Evolutionary conservation across 1,140 invertebrate species (phyloP).

Genomic region (Telenomus remus): DNA sequence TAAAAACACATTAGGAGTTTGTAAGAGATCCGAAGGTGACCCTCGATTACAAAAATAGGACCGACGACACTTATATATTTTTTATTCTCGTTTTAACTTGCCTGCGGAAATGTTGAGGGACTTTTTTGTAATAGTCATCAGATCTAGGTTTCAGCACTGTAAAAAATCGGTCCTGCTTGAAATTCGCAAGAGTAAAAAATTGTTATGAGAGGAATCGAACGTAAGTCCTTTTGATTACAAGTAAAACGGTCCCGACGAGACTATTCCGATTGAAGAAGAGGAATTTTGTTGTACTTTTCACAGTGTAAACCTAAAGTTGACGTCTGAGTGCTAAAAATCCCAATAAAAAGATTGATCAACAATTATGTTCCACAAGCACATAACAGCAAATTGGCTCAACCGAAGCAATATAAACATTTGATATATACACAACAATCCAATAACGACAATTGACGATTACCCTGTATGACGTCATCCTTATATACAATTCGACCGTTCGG

Average conservation of each 20-base stretch:
- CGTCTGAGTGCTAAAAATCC: too few species aligned
- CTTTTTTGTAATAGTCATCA: too few species aligned
- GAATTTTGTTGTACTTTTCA: too few species aligned
- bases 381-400: conserved; percentile 9
- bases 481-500: conserved; percentile 38
- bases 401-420: conserved; percentile 39
- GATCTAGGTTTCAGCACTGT: too few species aligned
- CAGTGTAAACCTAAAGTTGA: too few species aligned
- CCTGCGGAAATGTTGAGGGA: conserved; percentile 3
- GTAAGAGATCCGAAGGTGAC: conserved; percentile 51
- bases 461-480: conserved; percentile 34
- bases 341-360: too few species aligned
- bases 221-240: too few species aligned
- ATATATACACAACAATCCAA: conserved; percentile 41
- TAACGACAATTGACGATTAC: conserved; percentile 29
- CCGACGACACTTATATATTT: conserved; percentile 18
- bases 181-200: too few species aligned
- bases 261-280: too few species aligned
- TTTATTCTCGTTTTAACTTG: conserved; percentile 9
- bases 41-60: conserved; percentile 6
- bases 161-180: too few species aligned
- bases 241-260: too few species aligned
- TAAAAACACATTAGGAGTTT: conserved; percentile 51
- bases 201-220: too few species aligned
- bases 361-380: conserved; percentile 8